Evolutionary conservation across 2,888 invertebrate species (phyloP), one percentile per base, ranked within the genome.

Genomic region (Metacarcinus magister): DNA sequence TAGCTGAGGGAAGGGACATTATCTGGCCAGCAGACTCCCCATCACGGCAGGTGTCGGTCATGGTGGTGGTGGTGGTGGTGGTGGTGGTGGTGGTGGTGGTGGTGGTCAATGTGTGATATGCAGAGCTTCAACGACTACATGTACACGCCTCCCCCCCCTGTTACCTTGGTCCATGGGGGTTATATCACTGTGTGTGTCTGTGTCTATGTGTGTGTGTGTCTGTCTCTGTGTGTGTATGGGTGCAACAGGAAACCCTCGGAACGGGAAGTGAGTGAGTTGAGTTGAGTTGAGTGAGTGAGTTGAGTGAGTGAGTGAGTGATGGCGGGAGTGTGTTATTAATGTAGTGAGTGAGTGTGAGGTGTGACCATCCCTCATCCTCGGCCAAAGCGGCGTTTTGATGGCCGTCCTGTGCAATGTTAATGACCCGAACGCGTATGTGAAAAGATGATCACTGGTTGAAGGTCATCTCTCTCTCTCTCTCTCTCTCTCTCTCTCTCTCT

Each of bases 401-500:
- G 67, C 7, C 0, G 82, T 82, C 82, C 32, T 32, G 32, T 23
- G 82, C 2, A 82, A 82, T 82, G 82, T 82, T 82, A 32, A 32
- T 82, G 28, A 82, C 13, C 82, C 32, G 82, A 82, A 82, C 28
- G 32, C 32, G 32, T 67, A 82, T 28, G 28, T 82, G 82, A 82
- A 67, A 67, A 67, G 82, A 82, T 32, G 32, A 32, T 28, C 82
- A 32, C 32, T 28, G 5, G 32, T 32, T 82, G 32, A 82, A 32
- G 32, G 82, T 82, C 67, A 67, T 7, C 5, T 67, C 7, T 67
- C 67, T 67, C 67, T 67, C n/a, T 67, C 67, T 67, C 67, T 67
- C 67, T 67, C 67, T 67, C 54, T 87, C 87, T 87, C 87, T 87
- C 87, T 87, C 87, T 87, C 87, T 87, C 87, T 87, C 87, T 87